Evolutionary conservation across 2,797 vertebrate species (phyloP).

Genomic region (Orestias chungarensis): DNA sequence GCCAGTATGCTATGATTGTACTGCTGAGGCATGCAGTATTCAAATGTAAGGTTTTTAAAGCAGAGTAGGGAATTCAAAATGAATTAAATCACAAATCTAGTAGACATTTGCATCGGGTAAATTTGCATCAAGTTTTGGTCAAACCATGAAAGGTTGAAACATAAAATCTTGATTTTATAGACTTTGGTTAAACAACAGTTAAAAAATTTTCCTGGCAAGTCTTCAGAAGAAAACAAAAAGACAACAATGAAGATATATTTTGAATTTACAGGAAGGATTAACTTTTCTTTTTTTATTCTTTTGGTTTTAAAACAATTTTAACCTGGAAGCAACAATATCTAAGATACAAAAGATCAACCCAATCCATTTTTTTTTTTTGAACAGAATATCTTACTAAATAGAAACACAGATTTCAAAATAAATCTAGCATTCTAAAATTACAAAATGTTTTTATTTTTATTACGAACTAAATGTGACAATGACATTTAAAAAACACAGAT

Average conservation of each 20-base stretch:
- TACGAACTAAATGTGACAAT: neutral
- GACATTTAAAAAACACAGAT: conserved; percentile 6
- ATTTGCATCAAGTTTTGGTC: neutral
- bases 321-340: neutral
- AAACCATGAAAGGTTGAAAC: neutral
- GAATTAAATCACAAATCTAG: neutral
- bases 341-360: conserved; percentile 3
- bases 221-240: neutral
- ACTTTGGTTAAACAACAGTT: neutral
- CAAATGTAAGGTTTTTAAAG: neutral
- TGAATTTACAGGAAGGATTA: neutral
- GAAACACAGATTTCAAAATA: conserved; percentile 14
- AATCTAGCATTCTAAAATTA: neutral
- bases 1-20: neutral
- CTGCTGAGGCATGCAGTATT: neutral
- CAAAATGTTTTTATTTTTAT: conserved; percentile 5
- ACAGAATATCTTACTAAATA: conserved; percentile 4
- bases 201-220: neutral
- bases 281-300: neutral
- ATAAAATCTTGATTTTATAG: neutral
- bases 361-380: neutral
- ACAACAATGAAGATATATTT: neutral
- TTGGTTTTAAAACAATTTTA: conserved; percentile 1
- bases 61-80: no score
- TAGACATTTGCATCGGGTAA: neutral